Percentiles rank a stretch among this genome's conserved stretches.
Evolutionary conservation across 1,140 invertebrate species (phyloP).

Genomic region (Dendroctonus ponderosae): DNA sequence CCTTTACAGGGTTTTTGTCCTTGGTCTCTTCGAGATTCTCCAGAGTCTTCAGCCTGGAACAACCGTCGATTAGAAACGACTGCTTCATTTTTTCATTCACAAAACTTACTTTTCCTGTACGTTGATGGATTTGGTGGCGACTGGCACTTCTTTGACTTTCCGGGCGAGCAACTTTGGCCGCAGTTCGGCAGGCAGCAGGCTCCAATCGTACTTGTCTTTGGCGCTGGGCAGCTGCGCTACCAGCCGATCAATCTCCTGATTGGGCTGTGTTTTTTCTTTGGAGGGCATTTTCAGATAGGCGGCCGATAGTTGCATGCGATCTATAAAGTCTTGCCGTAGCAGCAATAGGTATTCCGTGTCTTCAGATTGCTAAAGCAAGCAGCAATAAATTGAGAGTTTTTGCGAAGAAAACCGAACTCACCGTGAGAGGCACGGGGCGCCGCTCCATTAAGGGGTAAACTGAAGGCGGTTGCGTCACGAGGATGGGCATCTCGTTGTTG

Average conservation of each 20-base stretch:
- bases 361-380: slow-evolving; percentile 45
- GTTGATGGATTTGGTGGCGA: slow-evolving; percentile 47
- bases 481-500: slow-evolving; percentile 58
- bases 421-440: slow-evolving; percentile 56
- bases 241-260: slow-evolving; percentile 67
- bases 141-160: slow-evolving; percentile 21
- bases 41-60: slow-evolving; percentile 52
- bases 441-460: slow-evolving; percentile 63
- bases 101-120: slow-evolving; percentile 45
- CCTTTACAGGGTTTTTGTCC: slow-evolving; percentile 52
- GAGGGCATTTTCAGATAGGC: slow-evolving; percentile 51
- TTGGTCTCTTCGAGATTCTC: slow-evolving; percentile 59
- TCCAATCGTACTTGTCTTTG: slow-evolving; percentile 57
- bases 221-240: slow-evolving; percentile 52
- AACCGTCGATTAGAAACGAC: background rate
- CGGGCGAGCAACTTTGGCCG: slow-evolving; percentile 53
- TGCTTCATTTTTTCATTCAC: background rate
- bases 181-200: slow-evolving; percentile 58
- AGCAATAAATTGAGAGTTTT: background rate
- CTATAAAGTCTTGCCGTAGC: slow-evolving; percentile 60
- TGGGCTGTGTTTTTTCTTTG: slow-evolving; percentile 56
- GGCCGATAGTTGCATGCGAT: slow-evolving; percentile 59
- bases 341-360: slow-evolving; percentile 59
- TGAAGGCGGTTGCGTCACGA: slow-evolving; percentile 64
- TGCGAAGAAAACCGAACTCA: slow-evolving; percentile 29